Base-by-base conservation (phyloP, 1,140 invertebrate species). In the Aradophagus sp. region DNA sequence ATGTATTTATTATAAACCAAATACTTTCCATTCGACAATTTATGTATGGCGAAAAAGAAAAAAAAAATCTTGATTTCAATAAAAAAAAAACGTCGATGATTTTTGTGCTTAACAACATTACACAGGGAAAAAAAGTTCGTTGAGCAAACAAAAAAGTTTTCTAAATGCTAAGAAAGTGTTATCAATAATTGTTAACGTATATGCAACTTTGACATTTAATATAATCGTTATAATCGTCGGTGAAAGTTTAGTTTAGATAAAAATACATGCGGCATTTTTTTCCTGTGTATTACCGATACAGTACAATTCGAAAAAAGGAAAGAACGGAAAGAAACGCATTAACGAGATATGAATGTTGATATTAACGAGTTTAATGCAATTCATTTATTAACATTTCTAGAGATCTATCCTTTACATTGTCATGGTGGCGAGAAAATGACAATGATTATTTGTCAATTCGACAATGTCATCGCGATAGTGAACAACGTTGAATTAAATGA, bases 361-460 rank as follows among this genome's bases (percentile, higher is more conserved):
- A 53, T n/a, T 63, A 23, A 63, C 59, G 15, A 63, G 59, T 63
- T 63, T 63, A 63, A 61, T 7, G 14, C 10, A 32, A 53, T 63
- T 63, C 1, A 53, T 63, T 63, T 45, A 63, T 63, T 63, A 53
- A 45, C 36, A 63, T 45, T 52, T 53, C 19, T 13, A 63, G 59
- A 63, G 47, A 52, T 62, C 47, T 62, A 61, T 61, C 17, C 1
- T n/a, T 14, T 10, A 14, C 5, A 35, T 38, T 45, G 31, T 31
- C 20, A 13, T 11, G 16, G 12, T 15, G 23, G 8, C 14, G 13
- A 42, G 1, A 11, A 34, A 55, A 23, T 15, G 8, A 23, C n/a
- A 14, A 17, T 8, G 20, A 8, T 23, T 17, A 5, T 29, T 39
- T 20, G 16, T 41, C 12, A 17, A 4, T 42, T 55, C 20, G 16